Conservation (phyloP, 2,797 vertebrate species). For the Enteromius fasciolatus region DNA sequence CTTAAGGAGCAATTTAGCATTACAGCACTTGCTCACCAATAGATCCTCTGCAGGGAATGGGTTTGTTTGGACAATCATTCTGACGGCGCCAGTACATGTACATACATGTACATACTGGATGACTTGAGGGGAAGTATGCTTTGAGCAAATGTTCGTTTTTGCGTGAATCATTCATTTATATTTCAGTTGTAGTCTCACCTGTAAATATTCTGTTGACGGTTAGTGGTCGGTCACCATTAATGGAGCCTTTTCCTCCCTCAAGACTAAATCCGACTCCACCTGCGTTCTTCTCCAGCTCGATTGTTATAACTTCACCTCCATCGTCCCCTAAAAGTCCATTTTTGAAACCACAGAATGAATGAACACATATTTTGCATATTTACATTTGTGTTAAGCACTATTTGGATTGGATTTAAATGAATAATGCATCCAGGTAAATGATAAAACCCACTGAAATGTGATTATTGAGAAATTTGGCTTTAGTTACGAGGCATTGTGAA, state of each 20-base stretch:
- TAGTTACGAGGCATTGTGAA: background rate
- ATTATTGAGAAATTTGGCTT: background rate
- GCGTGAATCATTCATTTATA: background rate
- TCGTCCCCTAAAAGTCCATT: slow-evolving; percentile 66
- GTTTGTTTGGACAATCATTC: background rate
- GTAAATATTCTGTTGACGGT: slow-evolving; percentile 86
- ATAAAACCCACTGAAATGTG: background rate
- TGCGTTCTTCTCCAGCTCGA: slow-evolving; percentile 86
- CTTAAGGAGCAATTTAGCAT: background rate
- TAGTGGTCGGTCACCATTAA: slow-evolving; percentile 90
- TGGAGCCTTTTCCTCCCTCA: slow-evolving; percentile 92
- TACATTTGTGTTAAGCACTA: background rate
- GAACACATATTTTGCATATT: background rate
- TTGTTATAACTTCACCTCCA: slow-evolving; percentile 60
- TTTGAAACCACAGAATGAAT: background rate
- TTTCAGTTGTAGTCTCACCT: slow-evolving; percentile 75
- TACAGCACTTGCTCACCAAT: background rate
- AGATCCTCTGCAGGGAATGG: background rate
- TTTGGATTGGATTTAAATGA: background rate
- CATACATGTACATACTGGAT: background rate
- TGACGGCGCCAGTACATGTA: no score
- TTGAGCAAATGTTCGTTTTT: background rate
- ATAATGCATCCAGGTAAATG: background rate
- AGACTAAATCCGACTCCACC: slow-evolving; percentile 91
- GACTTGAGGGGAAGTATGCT: background rate